These are phyloP conservation scores for Alouatta palliata DNA, from an alignment of 2,113 vertebrate genomes.

Conservation along the genomic window DNA sequence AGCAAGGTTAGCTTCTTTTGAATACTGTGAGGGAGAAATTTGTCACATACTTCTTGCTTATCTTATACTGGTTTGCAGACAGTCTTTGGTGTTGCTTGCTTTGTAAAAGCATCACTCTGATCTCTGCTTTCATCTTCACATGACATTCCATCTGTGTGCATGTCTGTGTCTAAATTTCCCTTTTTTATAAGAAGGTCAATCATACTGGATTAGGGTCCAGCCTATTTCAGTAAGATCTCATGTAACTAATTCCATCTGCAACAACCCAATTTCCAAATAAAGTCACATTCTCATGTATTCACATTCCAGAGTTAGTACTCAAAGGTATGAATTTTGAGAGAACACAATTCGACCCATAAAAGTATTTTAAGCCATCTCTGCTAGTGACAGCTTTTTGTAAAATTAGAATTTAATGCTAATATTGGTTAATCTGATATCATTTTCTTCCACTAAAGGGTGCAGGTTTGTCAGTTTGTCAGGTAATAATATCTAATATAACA, in stretches of 20 bases:
- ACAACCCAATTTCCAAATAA: neutral
- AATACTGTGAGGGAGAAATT: neutral
- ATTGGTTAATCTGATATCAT: constrained; percentile 41
- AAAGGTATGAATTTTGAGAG: neutral
- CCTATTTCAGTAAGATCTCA: neutral
- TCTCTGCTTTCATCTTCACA: neutral
- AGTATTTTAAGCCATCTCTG: neutral
- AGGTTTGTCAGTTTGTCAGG: constrained; percentile 52
- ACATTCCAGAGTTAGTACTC: neutral
- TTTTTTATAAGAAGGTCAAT: neutral
- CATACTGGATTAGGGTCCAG: neutral
- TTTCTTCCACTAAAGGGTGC: constrained; percentile 23
- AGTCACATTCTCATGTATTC: neutral
- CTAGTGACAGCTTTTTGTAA: constrained; percentile 3
- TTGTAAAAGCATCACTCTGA: neutral
- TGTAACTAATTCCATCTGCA: neutral
- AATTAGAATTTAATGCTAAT: constrained; percentile 20
- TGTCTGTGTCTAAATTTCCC: neutral
- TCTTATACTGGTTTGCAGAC: neutral
- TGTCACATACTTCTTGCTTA: neutral
- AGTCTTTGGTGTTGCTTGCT: neutral
- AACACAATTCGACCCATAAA: neutral
- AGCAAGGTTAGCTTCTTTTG: neutral
- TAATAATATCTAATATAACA: constrained; percentile 57
- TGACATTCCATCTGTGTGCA: neutral